Base-by-base conservation (phyloP, 2,797 vertebrate genomes). In the Halcyon badia region DNA sequence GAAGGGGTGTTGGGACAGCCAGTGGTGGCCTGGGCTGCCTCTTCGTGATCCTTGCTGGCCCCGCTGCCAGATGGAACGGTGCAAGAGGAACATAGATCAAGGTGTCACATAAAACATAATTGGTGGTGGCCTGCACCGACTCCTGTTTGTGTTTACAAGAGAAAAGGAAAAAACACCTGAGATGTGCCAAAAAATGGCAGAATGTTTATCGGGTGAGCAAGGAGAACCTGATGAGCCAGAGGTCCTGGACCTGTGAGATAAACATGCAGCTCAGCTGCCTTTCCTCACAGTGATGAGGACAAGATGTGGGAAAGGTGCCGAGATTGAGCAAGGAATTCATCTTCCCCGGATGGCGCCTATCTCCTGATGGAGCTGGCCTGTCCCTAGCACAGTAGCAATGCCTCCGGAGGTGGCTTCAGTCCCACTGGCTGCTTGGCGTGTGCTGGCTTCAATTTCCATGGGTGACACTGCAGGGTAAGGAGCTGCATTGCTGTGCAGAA, bases 81-180 rank as follows among this genome's bases (percentile, higher is more conserved):
- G 57, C 46, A 39, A 75, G 68, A 85, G 62, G 88, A 69, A 20
- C 65, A 66, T 39, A 41, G 58, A 93, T 88, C 62, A 82, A 66
- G 76, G 85, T 73, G 91, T 90, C 90, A 54, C 68, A 13, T 87
- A 87, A 94, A 89, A 91, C 92, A 39, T 57, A 83, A 78, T 75
- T 22, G 3, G 44, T 2, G 2, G 57, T 88, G 65, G 33, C 90
- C 62, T 16, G 72, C 46, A n/a, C 30, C 0, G 0, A 73, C 41
- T 84, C 69, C 88, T 44, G 57, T 91, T 90, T 92, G 24, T 91
- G 75, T 96, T 96, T 96, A 94, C 2, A 0, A 52, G 71, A 15
- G 24, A 78, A 62, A 72, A 94, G 80, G 68, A 87, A 83, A 88
- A 95, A 91, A 78, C 91, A 95, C 18, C 61, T 5, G 71, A 83